phyloP scores from a whole-genome alignment of 2,888 invertebrate species.

The Malacosoma neustria region DNA sequence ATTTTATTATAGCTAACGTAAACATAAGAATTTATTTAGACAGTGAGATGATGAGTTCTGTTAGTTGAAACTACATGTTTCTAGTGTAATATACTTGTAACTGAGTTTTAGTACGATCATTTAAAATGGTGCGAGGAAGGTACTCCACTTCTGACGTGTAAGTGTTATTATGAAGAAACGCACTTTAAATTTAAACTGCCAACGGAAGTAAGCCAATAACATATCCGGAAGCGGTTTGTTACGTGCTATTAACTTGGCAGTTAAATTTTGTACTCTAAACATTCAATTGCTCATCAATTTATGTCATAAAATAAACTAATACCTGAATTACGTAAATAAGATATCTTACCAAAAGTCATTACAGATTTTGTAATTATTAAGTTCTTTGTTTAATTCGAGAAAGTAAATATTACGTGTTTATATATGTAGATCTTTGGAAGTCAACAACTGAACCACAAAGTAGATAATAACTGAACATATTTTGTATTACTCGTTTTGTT shows the following conservation, averaged over 20 bases:
- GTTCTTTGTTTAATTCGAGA: no score
- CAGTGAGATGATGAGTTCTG: conserved; percentile 40
- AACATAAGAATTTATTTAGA: conserved; percentile 42
- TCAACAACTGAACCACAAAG: no score
- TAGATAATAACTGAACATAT: no score
- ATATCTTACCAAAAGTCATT: no score
- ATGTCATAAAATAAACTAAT: background rate
- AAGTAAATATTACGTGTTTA: no score
- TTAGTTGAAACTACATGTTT: conserved; percentile 22
- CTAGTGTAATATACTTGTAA: conserved; percentile 27
- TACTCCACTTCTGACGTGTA: conserved; percentile 66
- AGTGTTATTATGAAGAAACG: conserved; percentile 22
- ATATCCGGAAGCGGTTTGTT: conserved; percentile 1
- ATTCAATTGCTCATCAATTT: background rate
- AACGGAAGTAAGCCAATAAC: conserved; percentile 3
- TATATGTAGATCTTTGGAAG: no score
- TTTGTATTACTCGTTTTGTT: no score
- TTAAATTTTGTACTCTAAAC: background rate
- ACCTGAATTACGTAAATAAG: no score
- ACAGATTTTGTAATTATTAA: no score
- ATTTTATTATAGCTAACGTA: conserved; percentile 43
- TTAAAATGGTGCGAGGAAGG: conserved; percentile 62
- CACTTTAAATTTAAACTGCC: conserved; percentile 5
- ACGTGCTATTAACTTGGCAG: background rate
- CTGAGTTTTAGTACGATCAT: conserved; percentile 10